phyloP scores from a whole-genome alignment of 2,113 vertebrate genomes.

The Prunella fulvescens region DNA sequence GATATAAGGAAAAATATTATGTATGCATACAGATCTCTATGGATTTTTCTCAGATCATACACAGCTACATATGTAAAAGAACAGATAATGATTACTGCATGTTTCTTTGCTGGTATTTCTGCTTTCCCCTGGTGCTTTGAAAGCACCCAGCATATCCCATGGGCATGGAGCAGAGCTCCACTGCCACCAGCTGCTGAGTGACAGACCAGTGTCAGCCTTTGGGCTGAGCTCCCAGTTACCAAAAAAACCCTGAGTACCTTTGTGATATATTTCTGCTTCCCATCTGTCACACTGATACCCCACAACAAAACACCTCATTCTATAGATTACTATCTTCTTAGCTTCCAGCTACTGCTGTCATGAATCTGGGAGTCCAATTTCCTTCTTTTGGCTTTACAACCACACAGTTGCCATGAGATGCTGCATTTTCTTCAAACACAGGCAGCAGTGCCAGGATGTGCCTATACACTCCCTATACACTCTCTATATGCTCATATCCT shows the following conservation, averaged over 20 bases:
- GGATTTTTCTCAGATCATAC: neutral
- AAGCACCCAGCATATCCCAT: neutral
- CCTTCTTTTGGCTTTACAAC: neutral
- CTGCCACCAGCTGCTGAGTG: neutral
- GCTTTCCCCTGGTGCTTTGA: neutral
- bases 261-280: neutral
- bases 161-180: neutral
- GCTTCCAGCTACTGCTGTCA: neutral
- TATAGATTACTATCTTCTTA: neutral
- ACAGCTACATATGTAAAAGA: neutral
- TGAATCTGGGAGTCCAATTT: neutral
- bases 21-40: neutral
- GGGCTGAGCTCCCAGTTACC: neutral
- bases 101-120: neutral
- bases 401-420: neutral
- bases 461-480: neutral
- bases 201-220: neutral
- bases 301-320: neutral
- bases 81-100: neutral
- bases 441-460: neutral
- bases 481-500: neutral
- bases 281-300: neutral
- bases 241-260: neutral
- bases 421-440: neutral
- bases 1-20: neutral